Conservation (phyloP, 2,888 invertebrate species). For the Eueremaeus valkanovi region DNA sequence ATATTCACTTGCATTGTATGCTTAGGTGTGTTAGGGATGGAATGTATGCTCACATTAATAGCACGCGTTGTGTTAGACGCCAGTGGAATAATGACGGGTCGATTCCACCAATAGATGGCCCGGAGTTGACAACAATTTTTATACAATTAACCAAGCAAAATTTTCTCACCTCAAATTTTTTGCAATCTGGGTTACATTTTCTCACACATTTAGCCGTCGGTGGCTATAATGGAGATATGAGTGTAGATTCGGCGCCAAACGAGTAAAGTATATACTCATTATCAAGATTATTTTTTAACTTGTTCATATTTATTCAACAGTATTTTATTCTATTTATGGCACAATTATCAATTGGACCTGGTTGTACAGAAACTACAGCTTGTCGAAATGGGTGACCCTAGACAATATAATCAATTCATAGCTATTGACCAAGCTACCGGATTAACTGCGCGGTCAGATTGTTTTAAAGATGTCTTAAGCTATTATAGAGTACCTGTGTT, state of each 20-base stretch:
- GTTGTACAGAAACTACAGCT: neutral
- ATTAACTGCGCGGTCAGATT: neutral
- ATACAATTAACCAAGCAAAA: neutral
- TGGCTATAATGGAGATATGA: neutral
- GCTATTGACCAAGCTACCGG: neutral
- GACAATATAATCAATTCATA: neutral
- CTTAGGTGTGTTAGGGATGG: too few relatives aligned
- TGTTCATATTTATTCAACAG: neutral
- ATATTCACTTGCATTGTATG: too few relatives aligned
- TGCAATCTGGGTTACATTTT: neutral
- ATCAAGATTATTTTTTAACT: neutral
- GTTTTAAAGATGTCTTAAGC: neutral
- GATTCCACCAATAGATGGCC: neutral
- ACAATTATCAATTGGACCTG: neutral
- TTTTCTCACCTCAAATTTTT: neutral
- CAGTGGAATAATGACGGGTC: neutral
- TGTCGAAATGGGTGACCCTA: neutral
- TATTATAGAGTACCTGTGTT: neutral
- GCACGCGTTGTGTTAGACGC: neutral
- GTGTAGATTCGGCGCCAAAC: neutral
- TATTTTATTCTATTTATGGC: neutral
- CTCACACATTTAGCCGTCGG: neutral
- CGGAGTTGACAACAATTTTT: neutral
- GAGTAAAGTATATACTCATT: neutral
- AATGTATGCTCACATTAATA: neutral